These are phyloP conservation scores for Semaprochilodus insignis DNA, from an alignment of 2,797 vertebrate genomes.

Conservation along the genomic window DNA sequence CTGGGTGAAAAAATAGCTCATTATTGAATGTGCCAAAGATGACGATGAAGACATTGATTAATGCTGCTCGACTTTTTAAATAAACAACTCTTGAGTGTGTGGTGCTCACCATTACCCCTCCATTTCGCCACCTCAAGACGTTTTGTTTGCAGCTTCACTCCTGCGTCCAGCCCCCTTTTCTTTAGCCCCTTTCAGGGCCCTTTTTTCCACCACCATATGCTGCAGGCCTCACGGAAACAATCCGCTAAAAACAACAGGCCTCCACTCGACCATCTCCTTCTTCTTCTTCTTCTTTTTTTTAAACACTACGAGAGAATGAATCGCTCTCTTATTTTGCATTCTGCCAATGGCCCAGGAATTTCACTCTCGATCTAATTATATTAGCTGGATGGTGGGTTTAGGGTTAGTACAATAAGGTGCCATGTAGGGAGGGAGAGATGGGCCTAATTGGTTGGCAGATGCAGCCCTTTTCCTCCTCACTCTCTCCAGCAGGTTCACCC, in stretches of 20 bases:
- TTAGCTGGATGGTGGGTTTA: slow-evolving; percentile 53
- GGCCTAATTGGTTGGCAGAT: slow-evolving; percentile 46
- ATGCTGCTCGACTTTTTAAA: slow-evolving; percentile 64
- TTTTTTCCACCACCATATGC: slow-evolving; percentile 63
- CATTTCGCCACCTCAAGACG: slow-evolving; percentile 55
- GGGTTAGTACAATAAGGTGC: slow-evolving; percentile 54
- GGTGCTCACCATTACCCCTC: slow-evolving; percentile 58
- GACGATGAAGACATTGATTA: slow-evolving; percentile 65
- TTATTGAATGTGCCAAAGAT: slow-evolving; percentile 53
- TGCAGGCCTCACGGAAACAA: slow-evolving; percentile 65
- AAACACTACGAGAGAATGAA: slow-evolving; percentile 60
- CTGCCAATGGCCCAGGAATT: slow-evolving; percentile 49
- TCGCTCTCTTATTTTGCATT: slow-evolving; percentile 60
- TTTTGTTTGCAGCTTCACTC: slow-evolving; percentile 64
- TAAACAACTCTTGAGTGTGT: slow-evolving; percentile 62
- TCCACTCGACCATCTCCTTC: slow-evolving; percentile 56
- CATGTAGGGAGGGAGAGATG: slow-evolving; percentile 24
- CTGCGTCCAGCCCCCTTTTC: slow-evolving; percentile 52
- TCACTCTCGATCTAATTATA: slow-evolving; percentile 60
- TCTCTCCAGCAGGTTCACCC: slow-evolving; percentile 24
- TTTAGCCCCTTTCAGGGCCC: slow-evolving; percentile 53
- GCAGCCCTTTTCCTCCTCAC: background rate
- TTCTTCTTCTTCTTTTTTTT: slow-evolving; percentile 32
- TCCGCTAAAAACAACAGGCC: slow-evolving; percentile 68
- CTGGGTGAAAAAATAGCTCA: slow-evolving; percentile 13